Evolutionary conservation across 35 echinoderm and acorn worm genomes (phyloP), one percentile per base, ranked within the genome.

Genomic region (Apostichopus californicus): DNA sequence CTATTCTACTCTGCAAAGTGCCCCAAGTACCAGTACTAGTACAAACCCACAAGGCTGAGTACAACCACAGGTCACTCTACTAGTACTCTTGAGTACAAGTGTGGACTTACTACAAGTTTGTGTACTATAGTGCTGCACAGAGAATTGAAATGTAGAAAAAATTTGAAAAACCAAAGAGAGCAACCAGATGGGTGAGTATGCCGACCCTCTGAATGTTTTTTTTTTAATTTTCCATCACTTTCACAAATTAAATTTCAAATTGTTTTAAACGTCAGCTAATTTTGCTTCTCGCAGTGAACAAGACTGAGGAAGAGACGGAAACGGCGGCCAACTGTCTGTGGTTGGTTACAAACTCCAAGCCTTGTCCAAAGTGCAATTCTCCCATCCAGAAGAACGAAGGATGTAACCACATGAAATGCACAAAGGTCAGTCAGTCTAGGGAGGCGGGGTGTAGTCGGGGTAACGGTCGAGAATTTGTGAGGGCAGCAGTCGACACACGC

Each of bases 401-500:
- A 24, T 99, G 97, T 83, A 99, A 99, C 87, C 95, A 99, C 72
- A 99, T 99, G 97, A 99, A 99, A 92, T 99, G 97, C 93, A 99
- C 97, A 21, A 96, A 99, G 92, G 97, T 99, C 80, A 92, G 83
- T 86, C 23, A 9, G 54, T 17, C 7, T 61, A 46, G 34, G 34
- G 34, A 46, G 34, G 34, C 34, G 0, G 34, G 34, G 3, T 46
- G 34, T 46, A 2, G 10, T 57, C 10, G 6, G 59, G 22, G 26
- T 65, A 23, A 9, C 8, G 87, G 53, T 5, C 14, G 58, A 75
- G 1, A 75, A 18, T 66, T 66, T 1, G 15, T 73, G 70, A 81
- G 46, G 23, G 79, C 3, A 46, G 77, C 17, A 46, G 58, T 61
- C 58, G 12, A 8, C 58, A 61, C 58, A 61, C 58, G 12, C 34